These are phyloP conservation scores for Crotalus helleri DNA, from an alignment of 2,113 vertebrate species.

Conservation along the genomic window DNA sequence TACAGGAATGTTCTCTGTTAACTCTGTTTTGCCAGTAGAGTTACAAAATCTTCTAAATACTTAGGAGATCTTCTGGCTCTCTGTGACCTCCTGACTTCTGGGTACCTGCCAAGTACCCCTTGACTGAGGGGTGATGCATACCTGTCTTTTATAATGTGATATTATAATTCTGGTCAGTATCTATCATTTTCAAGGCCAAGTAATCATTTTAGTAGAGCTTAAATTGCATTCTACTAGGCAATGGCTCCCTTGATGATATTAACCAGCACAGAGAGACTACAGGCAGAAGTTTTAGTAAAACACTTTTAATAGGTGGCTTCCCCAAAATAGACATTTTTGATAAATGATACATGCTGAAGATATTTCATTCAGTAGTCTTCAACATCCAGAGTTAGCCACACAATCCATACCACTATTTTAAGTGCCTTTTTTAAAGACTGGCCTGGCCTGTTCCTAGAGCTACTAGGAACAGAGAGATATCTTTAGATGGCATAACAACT, in stretches of 20 bases:
- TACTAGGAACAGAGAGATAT: neutral
- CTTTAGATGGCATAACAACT: neutral
- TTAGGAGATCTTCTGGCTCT: no score
- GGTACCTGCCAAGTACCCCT: no score
- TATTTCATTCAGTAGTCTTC: neutral
- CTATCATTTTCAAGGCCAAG: slow-evolving; percentile 79
- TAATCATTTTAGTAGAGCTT: slow-evolving; percentile 79
- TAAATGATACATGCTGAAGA: neutral
- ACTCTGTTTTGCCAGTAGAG: no score
- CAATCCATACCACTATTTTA: no score
- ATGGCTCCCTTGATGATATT: slow-evolving; percentile 72
- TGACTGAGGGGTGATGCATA: no score
- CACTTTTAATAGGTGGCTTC: slow-evolving; percentile 32
- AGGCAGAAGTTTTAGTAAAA: slow-evolving; percentile 50
- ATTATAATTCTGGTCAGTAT: slow-evolving; percentile 76
- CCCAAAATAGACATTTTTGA: neutral
- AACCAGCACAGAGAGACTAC: slow-evolving; percentile 64
- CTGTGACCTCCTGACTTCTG: no score
- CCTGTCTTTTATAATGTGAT: slow-evolving; percentile 74
- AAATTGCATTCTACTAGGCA: slow-evolving; percentile 76
- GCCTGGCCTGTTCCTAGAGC: neutral
- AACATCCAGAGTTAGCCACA: neutral
- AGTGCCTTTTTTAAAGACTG: neutral
- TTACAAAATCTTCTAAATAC: no score
- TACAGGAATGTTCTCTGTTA: no score